Conservation (phyloP, 2,888 invertebrate species). For the Poecilus cupreus region DNA sequence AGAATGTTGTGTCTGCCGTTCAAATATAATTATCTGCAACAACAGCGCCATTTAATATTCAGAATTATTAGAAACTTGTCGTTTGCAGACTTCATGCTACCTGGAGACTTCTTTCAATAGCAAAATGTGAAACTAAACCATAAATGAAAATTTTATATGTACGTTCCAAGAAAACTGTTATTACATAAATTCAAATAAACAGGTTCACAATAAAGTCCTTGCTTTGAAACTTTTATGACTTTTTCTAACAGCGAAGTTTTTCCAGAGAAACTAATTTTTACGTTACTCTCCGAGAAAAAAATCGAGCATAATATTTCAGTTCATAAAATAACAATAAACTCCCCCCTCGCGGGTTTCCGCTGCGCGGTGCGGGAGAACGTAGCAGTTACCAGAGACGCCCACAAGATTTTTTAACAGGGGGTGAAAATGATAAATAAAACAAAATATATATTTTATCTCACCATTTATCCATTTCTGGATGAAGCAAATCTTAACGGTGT, state of each 20-base stretch:
- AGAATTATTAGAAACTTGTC: too few species aligned
- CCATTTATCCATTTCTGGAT: too few species aligned
- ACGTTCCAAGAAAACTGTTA: constrained; percentile 15
- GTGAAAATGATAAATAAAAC: too few species aligned
- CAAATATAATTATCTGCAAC: too few species aligned
- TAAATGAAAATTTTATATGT: neutral
- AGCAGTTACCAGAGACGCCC: neutral
- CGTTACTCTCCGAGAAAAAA: constrained; percentile 29
- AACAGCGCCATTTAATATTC: too few species aligned
- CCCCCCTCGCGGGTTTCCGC: neutral
- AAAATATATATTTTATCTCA: too few species aligned
- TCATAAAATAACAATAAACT: constrained; percentile 57
- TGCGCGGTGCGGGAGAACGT: neutral
- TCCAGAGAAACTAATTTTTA: constrained; percentile 40
- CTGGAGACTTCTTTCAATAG: too few species aligned
- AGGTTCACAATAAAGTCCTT: constrained; percentile 19
- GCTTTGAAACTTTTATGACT: constrained; percentile 24
- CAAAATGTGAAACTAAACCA: neutral
- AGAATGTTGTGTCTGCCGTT: too few species aligned
- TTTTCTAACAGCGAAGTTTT: constrained; percentile 38
- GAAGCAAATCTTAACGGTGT: too few species aligned
- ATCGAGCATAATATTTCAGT: constrained; percentile 54
- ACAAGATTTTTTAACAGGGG: too few species aligned
- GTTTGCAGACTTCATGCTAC: too few species aligned
- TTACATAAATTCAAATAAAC: constrained; percentile 32